A percentile compares a stretch with the other conserved stretches of the same genome.
Evolutionary conservation across 2,797 vertebrate genomes (phyloP).

Genomic region (Perdix hodgsoniae): DNA sequence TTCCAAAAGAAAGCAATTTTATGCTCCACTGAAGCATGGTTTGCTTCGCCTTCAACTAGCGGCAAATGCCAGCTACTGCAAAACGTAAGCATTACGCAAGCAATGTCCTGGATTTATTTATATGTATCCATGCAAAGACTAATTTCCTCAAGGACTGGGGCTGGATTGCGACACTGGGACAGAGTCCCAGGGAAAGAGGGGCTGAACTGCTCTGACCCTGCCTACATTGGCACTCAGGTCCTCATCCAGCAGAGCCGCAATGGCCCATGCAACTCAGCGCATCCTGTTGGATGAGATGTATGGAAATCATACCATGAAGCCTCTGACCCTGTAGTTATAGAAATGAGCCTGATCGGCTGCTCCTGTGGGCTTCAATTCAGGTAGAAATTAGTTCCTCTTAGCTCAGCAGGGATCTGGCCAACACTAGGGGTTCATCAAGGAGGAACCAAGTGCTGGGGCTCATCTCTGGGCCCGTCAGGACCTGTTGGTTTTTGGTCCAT

Average conservation of each 20-base stretch:
- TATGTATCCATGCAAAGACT: conserved; percentile 50
- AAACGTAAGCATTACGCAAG: conserved; percentile 57
- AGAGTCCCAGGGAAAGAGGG: background rate
- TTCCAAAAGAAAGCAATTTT: conserved; percentile 72
- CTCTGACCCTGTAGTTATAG: background rate
- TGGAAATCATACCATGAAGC: background rate
- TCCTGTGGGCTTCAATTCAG: background rate
- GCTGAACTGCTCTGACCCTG: conserved; percentile 56
- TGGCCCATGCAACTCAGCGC: accelerated
- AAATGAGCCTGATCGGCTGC: background rate
- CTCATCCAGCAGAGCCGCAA: background rate
- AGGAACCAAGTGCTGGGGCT: accelerated
- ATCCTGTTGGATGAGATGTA: background rate
- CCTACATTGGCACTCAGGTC: background rate
- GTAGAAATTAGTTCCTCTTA: background rate
- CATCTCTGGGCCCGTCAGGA: background rate
- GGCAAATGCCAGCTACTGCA: conserved; percentile 70
- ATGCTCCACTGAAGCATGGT: conserved; percentile 72
- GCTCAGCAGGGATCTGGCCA: background rate
- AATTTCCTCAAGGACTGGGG: conserved; percentile 31
- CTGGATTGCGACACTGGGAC: background rate
- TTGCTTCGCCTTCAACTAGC: conserved; percentile 67
- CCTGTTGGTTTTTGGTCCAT: background rate
- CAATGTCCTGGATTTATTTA: conserved; percentile 57
- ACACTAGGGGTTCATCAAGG: background rate